Percentiles rank a stretch among this genome's conserved stretches.
Evolutionary conservation across 2,888 invertebrate genomes (phyloP).

Genomic region (Heterodera filipjevi): DNA sequence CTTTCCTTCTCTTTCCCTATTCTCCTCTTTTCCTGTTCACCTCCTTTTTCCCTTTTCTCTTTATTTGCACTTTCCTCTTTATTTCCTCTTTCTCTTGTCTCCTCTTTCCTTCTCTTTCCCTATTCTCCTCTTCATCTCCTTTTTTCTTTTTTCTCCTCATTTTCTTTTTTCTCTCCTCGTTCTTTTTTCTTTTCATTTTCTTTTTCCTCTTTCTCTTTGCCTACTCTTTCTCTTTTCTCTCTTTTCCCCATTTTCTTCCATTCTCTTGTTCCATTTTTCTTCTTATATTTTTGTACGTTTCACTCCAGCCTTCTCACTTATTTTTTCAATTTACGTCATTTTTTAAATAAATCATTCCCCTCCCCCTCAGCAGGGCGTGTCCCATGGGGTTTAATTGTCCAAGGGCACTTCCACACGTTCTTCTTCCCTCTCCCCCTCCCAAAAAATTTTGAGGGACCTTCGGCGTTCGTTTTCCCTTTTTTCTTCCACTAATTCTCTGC

Average conservation of each 20-base stretch:
- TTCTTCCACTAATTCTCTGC: background rate
- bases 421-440: background rate
- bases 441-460: background rate
- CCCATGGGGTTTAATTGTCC: slow-evolving; percentile 10
- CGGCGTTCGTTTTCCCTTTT: background rate
- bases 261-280: background rate
- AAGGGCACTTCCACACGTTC: background rate
- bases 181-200: background rate
- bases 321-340: background rate
- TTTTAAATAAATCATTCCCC: background rate
- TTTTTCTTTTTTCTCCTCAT: background rate
- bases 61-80: background rate
- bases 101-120: background rate
- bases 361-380: background rate
- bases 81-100: background rate
- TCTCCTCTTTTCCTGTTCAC: background rate
- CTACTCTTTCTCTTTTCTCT: background rate
- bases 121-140: background rate
- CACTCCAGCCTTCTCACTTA: too few relatives aligned
- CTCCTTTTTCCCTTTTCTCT: background rate
- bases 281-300: too few relatives aligned
- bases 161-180: background rate
- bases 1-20: background rate
- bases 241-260: background rate
- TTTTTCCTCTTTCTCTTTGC: background rate